Conservation (phyloP, 2,797 vertebrate genomes). For the Pseudochaenichthys georgianus region DNA sequence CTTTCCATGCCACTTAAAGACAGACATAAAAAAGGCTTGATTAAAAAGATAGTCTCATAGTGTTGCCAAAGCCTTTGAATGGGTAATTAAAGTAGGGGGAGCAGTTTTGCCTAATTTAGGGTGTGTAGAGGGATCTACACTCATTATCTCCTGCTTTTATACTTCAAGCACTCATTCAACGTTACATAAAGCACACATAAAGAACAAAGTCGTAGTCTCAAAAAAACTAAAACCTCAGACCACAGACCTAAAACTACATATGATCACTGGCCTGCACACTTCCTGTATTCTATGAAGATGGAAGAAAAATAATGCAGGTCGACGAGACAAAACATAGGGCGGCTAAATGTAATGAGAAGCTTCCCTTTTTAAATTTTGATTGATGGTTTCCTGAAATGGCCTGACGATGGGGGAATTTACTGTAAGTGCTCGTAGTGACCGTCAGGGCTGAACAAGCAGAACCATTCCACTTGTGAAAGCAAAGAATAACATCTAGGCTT, state of each 20-base stretch:
- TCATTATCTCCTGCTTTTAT: slow-evolving; percentile 60
- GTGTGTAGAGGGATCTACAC: slow-evolving; percentile 25
- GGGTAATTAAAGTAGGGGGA: slow-evolving; percentile 60
- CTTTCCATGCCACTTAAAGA: slow-evolving; percentile 9
- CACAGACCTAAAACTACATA: slow-evolving; percentile 42
- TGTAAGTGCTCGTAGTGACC: slow-evolving; percentile 25
- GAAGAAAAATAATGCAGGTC: slow-evolving; percentile 42
- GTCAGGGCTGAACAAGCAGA: slow-evolving; percentile 42
- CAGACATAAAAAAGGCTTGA: slow-evolving; percentile 26
- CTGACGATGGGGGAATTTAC: slow-evolving; percentile 19
- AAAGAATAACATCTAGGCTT: slow-evolving; percentile 43
- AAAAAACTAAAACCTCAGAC: slow-evolving; percentile 54
- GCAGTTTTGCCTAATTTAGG: slow-evolving; percentile 42
- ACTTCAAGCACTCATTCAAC: slow-evolving; percentile 49
- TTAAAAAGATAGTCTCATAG: slow-evolving; percentile 9
- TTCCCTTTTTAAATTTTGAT: slow-evolving; percentile 56
- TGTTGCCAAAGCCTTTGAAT: slow-evolving; percentile 52
- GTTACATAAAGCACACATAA: slow-evolving; percentile 22
- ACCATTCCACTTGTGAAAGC: slow-evolving; percentile 17
- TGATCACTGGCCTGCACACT: slow-evolving; percentile 43
- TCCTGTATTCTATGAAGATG: slow-evolving; percentile 40
- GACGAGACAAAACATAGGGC: slow-evolving; percentile 52
- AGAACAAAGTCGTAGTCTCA: slow-evolving; percentile 41
- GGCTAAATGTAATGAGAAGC: slow-evolving; percentile 59
- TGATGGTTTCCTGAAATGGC: slow-evolving; percentile 63